Percentiles rank a stretch among this genome's conserved stretches.
Conservation (phyloP, 1,140 invertebrate species). For the Andrena cerasifolii region DNA sequence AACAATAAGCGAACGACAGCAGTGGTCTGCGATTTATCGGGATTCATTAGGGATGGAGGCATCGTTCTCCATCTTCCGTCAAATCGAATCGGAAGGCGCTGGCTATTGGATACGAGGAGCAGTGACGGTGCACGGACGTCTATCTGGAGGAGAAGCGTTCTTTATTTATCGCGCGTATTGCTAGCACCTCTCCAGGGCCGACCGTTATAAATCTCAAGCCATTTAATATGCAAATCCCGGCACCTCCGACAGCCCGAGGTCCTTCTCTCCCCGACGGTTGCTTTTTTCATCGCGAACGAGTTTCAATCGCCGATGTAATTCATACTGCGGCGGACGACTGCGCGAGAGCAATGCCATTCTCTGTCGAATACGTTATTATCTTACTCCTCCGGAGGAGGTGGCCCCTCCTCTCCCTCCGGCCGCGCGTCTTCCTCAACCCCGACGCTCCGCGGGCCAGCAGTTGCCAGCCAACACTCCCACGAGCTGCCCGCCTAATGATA, state of each 20-base stretch:
- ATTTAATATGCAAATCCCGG: conserved; percentile 82
- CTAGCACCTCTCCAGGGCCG: conserved; percentile 56
- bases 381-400: conserved; percentile 54
- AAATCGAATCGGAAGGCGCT: background rate
- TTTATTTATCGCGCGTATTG: conserved; percentile 68
- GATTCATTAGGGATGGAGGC: background rate
- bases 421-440: background rate
- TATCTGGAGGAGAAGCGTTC: conserved; percentile 44
- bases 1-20: too few species aligned
- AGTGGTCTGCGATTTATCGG: background rate
- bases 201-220: conserved; percentile 81
- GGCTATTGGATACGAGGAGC: background rate
- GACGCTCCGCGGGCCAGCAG: background rate
- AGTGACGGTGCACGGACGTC: conserved; percentile 5
- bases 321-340: conserved; percentile 56
- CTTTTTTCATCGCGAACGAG: conserved; percentile 69
- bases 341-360: conserved; percentile 58
- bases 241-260: conserved; percentile 54
- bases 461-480: conserved; percentile 47
- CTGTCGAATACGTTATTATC: conserved; percentile 65
- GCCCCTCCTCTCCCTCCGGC: background rate
- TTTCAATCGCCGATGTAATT: conserved; percentile 75
- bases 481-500: conserved; percentile 29
- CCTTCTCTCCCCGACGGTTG: conserved; percentile 39
- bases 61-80: conserved; percentile 5